Percentiles rank a stretch among this genome's conserved stretches.
Conservation (phyloP, 2,888 invertebrate species). For the Morpho achilles region DNA sequence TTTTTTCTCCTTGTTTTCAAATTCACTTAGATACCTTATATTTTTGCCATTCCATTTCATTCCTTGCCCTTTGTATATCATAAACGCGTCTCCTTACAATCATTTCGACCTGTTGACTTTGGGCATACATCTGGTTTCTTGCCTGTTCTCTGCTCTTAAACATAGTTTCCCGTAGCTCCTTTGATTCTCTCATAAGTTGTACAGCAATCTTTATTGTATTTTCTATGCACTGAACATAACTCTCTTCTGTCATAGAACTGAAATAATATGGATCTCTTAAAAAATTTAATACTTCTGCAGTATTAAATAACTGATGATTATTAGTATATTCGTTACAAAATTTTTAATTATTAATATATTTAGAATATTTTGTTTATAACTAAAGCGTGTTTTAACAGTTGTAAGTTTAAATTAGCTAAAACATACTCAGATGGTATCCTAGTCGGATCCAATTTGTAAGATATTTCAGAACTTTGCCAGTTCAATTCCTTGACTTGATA, state of each 20-base stretch:
- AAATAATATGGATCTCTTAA: neutral
- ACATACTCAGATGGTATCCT: constrained; percentile 84
- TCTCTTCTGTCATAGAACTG: constrained; percentile 86
- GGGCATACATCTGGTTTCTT: constrained; percentile 88
- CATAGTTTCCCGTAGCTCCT: constrained; percentile 87
- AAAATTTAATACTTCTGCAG: neutral
- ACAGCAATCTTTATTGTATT: constrained; percentile 89
- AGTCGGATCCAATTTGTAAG: constrained; percentile 89
- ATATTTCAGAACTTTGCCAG: constrained; percentile 87
- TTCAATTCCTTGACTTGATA: constrained; percentile 85
- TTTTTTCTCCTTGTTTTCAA: no score
- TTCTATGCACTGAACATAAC: constrained; percentile 89
- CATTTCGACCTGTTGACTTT: constrained; percentile 90
- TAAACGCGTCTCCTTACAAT: constrained; percentile 91
- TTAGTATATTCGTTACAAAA: no score
- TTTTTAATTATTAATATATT: no score
- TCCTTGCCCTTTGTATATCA: constrained; percentile 90
- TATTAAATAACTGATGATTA: no score
- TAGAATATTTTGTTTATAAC: no score
- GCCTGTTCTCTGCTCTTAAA: constrained; percentile 89
- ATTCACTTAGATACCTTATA: constrained; percentile 47
- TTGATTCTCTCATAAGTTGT: constrained; percentile 88
- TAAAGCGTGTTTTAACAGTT: no score
- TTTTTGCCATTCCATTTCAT: constrained; percentile 94
- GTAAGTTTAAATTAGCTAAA: neutral